phyloP scores from a whole-genome alignment of 2,888 invertebrate genomes.

The Trichogramma dendrolimi region DNA sequence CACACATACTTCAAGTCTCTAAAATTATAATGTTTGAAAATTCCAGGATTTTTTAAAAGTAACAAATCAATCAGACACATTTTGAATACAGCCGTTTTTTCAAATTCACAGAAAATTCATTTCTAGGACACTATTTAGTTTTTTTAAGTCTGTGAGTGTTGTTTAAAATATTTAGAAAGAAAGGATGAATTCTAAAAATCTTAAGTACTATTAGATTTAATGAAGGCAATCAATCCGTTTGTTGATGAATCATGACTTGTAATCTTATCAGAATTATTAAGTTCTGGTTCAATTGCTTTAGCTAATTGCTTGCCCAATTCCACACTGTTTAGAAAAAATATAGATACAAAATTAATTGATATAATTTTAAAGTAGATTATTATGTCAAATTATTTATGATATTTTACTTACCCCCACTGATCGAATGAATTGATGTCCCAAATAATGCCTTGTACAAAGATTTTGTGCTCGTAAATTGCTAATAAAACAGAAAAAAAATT shows the following conservation, averaged over 20 bases:
- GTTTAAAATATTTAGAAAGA: neutral
- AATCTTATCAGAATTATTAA: constrained; percentile 64
- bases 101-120: neutral
- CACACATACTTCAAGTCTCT: too few relatives aligned
- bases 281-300: constrained; percentile 95
- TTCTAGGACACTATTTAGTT: neutral
- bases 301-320: constrained; percentile 98
- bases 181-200: neutral
- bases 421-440: constrained; percentile 99
- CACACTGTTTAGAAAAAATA: constrained; percentile 59
- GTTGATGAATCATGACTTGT: constrained; percentile 90
- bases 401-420: constrained; percentile 84
- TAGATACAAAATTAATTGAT: neutral
- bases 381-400: constrained; percentile 5
- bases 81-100: neutral
- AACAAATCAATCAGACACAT: neutral
- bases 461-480: constrained; percentile 99
- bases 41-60: neutral
- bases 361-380: neutral
- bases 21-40: too few relatives aligned
- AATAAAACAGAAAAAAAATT: constrained; percentile 22
- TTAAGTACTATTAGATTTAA: constrained; percentile 62
- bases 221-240: constrained; percentile 94
- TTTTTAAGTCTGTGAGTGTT: neutral
- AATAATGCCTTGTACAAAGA: constrained; percentile 95